phyloP scores from a whole-genome alignment of 2,888 invertebrate species.

The Cryptocephalus moraei region DNA sequence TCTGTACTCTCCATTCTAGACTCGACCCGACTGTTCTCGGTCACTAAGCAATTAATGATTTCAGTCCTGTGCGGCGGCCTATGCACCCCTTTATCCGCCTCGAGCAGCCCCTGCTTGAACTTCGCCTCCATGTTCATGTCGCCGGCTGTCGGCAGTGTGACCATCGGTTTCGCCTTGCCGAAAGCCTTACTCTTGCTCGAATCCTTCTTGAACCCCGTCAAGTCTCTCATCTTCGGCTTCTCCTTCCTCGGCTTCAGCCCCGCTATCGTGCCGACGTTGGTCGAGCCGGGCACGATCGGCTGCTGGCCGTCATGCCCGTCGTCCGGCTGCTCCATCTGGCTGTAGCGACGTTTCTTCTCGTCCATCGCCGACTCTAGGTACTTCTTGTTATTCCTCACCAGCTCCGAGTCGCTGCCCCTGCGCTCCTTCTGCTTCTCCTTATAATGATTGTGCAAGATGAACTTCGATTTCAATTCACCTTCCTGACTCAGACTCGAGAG shows the following conservation, averaged over 20 bases:
- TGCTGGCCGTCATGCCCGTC: slow-evolving; percentile 22
- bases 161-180: slow-evolving; percentile 35
- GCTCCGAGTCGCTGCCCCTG: slow-evolving; percentile 44
- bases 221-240: slow-evolving; percentile 33
- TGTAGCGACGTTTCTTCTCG: slow-evolving; percentile 55
- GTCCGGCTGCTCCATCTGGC: slow-evolving; percentile 38
- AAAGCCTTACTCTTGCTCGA: slow-evolving; percentile 40
- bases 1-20: slow-evolving; percentile 8
- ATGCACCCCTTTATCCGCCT: slow-evolving; percentile 34
- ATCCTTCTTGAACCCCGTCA: slow-evolving; percentile 35
- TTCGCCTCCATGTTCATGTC: slow-evolving; percentile 45
- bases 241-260: slow-evolving; percentile 36
- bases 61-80: slow-evolving; percentile 32
- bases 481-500: slow-evolving; percentile 18
- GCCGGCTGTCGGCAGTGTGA: slow-evolving; percentile 36
- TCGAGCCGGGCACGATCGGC: slow-evolving; percentile 46
- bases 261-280: slow-evolving; percentile 56
- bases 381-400: slow-evolving; percentile 28
- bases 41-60: slow-evolving; percentile 16
- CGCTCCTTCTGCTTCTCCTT: slow-evolving; percentile 39
- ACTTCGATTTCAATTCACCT: slow-evolving; percentile 22
- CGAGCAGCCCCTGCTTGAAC: slow-evolving; percentile 48
- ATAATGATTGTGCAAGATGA: slow-evolving; percentile 27
- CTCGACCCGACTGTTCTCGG: slow-evolving; percentile 6
- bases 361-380: slow-evolving; percentile 48